Percentiles rank a stretch among this genome's conserved stretches.
phyloP scores from a whole-genome alignment of 2,888 invertebrate genomes.

The Watsonalla binaria region DNA sequence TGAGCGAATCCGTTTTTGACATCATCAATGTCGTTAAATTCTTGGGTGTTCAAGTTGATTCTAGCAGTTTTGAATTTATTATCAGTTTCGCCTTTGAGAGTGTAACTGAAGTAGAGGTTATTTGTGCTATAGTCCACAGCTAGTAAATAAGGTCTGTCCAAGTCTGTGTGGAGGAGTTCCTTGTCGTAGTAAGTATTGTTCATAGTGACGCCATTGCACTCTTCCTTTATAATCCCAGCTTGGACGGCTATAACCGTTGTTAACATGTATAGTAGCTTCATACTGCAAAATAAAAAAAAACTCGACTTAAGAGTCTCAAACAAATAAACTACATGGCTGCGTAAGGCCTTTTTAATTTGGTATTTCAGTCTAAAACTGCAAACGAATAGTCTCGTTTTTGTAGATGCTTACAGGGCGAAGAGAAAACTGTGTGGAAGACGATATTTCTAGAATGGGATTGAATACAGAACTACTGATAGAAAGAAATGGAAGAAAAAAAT shows the following conservation, averaged over 20 bases:
- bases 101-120: slow-evolving; percentile 57
- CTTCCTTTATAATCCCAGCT: slow-evolving; percentile 34
- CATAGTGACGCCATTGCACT: slow-evolving; percentile 40
- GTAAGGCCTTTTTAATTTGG: no score
- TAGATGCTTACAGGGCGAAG: no score
- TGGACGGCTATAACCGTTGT: slow-evolving; percentile 26
- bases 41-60: slow-evolving; percentile 47
- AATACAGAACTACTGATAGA: no score
- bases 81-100: slow-evolving; percentile 25
- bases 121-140: slow-evolving; percentile 49
- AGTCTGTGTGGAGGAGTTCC: slow-evolving; percentile 37
- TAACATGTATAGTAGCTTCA: slow-evolving; percentile 34
- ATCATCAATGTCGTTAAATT: slow-evolving; percentile 40
- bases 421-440: no score
- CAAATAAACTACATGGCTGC: no score
- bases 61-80: slow-evolving; percentile 44
- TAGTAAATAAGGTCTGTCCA: slow-evolving; percentile 52
- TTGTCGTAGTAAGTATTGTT: slow-evolving; percentile 37
- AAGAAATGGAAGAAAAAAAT: no score
- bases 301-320: background rate
- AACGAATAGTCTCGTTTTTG: no score
- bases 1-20: slow-evolving; percentile 54
- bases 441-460: no score
- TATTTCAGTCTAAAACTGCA: no score
- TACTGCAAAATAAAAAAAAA: slow-evolving; percentile 14